Evolutionary conservation across 2,797 vertebrate species (phyloP).

Genomic region (Sphenodon punctatus): DNA sequence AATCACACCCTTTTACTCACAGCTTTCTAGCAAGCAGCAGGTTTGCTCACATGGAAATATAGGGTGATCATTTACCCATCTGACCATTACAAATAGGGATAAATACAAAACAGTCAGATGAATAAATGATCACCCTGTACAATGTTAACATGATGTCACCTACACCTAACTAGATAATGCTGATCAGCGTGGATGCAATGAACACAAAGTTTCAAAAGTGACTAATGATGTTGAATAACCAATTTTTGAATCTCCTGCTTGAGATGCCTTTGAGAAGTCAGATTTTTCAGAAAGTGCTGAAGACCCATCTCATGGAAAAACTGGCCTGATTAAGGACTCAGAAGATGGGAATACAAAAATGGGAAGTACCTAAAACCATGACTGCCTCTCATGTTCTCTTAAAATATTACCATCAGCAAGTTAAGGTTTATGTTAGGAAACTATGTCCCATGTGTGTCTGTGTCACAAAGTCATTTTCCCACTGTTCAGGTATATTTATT

Average conservation of each 20-base stretch:
- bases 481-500: not conserved
- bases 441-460: not conserved
- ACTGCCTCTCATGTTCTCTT: not conserved
- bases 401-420: not conserved
- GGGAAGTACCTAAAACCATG: not conserved
- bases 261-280: not conserved
- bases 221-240: not conserved
- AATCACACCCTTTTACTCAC: not conserved
- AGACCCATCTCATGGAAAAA: no score
- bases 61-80: no score
- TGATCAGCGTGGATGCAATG: no score
- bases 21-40: slow-evolving; percentile 4
- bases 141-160: not conserved
- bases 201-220: not conserved
- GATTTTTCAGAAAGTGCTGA: not conserved
- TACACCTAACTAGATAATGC: no score
- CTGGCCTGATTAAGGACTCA: not conserved
- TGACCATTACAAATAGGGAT: no score
- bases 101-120: no score
- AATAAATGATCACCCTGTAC: no score
- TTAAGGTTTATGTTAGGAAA: not conserved
- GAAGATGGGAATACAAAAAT: not conserved
- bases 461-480: not conserved
- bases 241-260: not conserved
- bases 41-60: not conserved